These are phyloP conservation scores for Acrocephalus scirpaceus DNA, from an alignment of 2,797 vertebrate genomes.

Conservation along the genomic window DNA sequence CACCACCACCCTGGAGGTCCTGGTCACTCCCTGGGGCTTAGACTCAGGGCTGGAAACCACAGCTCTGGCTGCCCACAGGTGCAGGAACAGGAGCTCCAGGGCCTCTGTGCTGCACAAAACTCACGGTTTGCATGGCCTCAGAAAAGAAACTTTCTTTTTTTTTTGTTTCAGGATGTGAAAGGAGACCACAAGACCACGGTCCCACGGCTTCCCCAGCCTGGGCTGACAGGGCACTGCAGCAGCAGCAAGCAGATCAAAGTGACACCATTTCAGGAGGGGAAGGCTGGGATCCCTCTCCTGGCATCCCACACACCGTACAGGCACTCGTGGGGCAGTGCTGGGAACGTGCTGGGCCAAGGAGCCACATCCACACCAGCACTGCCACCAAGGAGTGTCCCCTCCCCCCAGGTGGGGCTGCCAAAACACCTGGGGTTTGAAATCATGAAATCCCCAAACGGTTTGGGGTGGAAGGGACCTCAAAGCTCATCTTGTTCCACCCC, in stretches of 20 bases:
- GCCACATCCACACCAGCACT: background rate
- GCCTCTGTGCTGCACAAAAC: background rate
- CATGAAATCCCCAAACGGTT: background rate
- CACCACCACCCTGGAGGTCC: background rate
- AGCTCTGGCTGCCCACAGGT: background rate
- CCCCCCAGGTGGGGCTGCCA: background rate
- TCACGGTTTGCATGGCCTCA: background rate
- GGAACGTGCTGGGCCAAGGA: background rate
- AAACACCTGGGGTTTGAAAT: background rate
- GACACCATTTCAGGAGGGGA: background rate
- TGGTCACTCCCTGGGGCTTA: rapidly evolving
- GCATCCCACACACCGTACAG: rapidly evolving
- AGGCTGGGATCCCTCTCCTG: background rate
- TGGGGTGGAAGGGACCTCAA: background rate
- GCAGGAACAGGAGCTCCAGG: background rate
- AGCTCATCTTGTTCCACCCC: background rate
- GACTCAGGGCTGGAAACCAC: background rate
- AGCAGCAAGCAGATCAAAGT: background rate
- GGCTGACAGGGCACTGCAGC: background rate
- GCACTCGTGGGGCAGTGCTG: rapidly evolving
- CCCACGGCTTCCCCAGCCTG: rapidly evolving
- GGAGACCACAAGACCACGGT: background rate
- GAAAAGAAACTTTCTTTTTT: background rate
- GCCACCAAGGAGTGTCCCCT: background rate
- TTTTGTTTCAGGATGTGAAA: background rate